phyloP scores from a whole-genome alignment of 2,888 invertebrate genomes.

The Geophilus truncorum region DNA sequence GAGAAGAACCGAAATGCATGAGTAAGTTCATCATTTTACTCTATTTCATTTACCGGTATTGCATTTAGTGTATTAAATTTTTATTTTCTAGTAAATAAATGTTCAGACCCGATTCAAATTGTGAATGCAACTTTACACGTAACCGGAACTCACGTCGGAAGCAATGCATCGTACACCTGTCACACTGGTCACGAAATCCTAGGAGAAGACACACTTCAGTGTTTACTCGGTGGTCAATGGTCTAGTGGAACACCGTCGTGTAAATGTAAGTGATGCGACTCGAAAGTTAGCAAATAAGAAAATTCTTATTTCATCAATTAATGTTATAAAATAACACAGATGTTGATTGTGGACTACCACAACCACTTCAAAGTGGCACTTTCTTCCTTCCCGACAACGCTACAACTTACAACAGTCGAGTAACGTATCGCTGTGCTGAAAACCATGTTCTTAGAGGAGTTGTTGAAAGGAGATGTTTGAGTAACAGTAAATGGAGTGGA shows the following conservation, averaged over 20 bases:
- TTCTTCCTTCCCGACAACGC: slow-evolving; percentile 68
- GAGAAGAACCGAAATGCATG: slow-evolving; percentile 42
- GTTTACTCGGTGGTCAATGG: slow-evolving; percentile 82
- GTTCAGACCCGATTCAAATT: slow-evolving; percentile 73
- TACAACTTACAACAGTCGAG: slow-evolving; percentile 41
- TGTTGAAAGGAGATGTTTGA: slow-evolving; percentile 64
- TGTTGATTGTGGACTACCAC: slow-evolving; percentile 68
- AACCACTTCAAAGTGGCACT: slow-evolving; percentile 73
- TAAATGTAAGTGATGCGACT: slow-evolving; percentile 56
- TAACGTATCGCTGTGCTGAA: slow-evolving; percentile 51
- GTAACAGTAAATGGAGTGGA: slow-evolving; percentile 81
- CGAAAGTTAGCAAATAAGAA: neutral
- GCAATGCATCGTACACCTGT: slow-evolving; percentile 73
- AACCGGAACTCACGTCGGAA: slow-evolving; percentile 70
- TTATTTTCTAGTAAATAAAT: slow-evolving; percentile 51
- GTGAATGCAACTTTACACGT: slow-evolving; percentile 67
- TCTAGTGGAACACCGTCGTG: slow-evolving; percentile 67
- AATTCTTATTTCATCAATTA: neutral
- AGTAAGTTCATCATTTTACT: no score
- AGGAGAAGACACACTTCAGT: slow-evolving; percentile 73
- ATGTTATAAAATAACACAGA: slow-evolving; percentile 20
- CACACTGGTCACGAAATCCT: slow-evolving; percentile 77
- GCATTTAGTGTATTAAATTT: no score
- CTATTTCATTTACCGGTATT: no score
- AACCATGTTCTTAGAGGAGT: slow-evolving; percentile 74